Evolutionary conservation across 2,888 invertebrate species (phyloP), one percentile per base, ranked within the genome.

Genomic region (Calliphora vomitoria): DNA sequence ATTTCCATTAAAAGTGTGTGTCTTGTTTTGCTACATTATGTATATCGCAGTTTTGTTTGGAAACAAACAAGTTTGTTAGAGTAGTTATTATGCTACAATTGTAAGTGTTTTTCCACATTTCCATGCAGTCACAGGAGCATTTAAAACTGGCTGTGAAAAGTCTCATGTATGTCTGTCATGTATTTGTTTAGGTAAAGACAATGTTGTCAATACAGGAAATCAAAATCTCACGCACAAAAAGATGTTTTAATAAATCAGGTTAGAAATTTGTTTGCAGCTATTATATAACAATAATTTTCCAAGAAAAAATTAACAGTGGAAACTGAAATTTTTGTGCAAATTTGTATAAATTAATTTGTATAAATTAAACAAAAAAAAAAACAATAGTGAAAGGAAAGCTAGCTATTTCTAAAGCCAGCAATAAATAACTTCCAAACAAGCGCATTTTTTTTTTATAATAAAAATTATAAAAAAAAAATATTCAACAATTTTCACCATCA

Each of bases 141-240:
- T 8, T 55, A 10, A 6, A 18, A 8, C n/a, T 8, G 18, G 50
- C 18, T 6, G 8, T 55, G 18, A 55, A 20, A 20, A 8, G 18
- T 55, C 55, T 55, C 55, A 55, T 20, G 8, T 55, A 10, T 50
- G 6, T 50, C 13, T 44, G 11, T 44, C 44, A 15, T 50, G 15
- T 50, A 50, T 15, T 50, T n/a, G 13, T 50, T 15, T 50, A 5
- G 6, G 35, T 0, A 5, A 5, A 35, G 69, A 82, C 75, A 78
- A 83, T 81, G 69, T 81, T 69, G 75, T 75, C 75, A 80, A 81
- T 78, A 81, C 74, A 69, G 80, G 81, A 85, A 85, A 58, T 50
- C 58, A 47, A 75, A 78, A 72, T 64, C 78, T 72, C 25, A 84
- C 83, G 83, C 83, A 84, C 35, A 78, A 44, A 78, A 44, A 53